These are phyloP conservation scores for Chondrilla cf. caribensis DNA, from an alignment of 37 sponge, comb jelly and placozoan genomes.

Conservation along the genomic window DNA sequence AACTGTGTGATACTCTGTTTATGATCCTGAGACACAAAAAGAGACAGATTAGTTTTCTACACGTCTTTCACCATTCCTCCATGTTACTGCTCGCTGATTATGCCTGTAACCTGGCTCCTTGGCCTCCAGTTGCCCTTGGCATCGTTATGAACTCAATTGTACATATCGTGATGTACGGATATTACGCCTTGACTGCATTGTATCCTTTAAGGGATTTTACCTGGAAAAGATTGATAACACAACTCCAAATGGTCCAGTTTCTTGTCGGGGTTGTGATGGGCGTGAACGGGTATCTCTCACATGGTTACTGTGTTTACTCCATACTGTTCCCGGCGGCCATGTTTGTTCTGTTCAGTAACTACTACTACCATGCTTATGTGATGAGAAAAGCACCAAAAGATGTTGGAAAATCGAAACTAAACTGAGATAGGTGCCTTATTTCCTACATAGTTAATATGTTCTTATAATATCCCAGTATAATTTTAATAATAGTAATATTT, in stretches of 20 bases:
- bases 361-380: slow-evolving; percentile 85
- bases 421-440: too few relatives aligned
- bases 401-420: too few relatives aligned
- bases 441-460: too few relatives aligned
- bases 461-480: too few relatives aligned
- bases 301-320: slow-evolving; percentile 51
- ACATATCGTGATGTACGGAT: slow-evolving; percentile 48
- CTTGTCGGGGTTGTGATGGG: slow-evolving; percentile 5
- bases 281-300: slow-evolving; percentile 33
- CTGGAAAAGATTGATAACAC: slow-evolving; percentile 48
- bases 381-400: too few relatives aligned
- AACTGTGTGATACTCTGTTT: slow-evolving; percentile 49
- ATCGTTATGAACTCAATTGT: slow-evolving; percentile 44
- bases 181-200: slow-evolving; percentile 30
- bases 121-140: slow-evolving; percentile 33
- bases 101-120: slow-evolving; percentile 31
- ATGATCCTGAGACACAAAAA: slow-evolving; percentile 50
- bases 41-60: slow-evolving; percentile 51
- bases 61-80: slow-evolving; percentile 56
- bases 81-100: slow-evolving; percentile 53
- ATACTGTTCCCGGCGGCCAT: slow-evolving; percentile 52
- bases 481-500: too few relatives aligned
- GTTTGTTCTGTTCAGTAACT: slow-evolving; percentile 72
- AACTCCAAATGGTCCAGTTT: slow-evolving; percentile 54
- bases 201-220: not conserved